These are phyloP conservation scores for Rosalia funebris DNA, from an alignment of 2,888 invertebrate species.

Conservation along the genomic window DNA sequence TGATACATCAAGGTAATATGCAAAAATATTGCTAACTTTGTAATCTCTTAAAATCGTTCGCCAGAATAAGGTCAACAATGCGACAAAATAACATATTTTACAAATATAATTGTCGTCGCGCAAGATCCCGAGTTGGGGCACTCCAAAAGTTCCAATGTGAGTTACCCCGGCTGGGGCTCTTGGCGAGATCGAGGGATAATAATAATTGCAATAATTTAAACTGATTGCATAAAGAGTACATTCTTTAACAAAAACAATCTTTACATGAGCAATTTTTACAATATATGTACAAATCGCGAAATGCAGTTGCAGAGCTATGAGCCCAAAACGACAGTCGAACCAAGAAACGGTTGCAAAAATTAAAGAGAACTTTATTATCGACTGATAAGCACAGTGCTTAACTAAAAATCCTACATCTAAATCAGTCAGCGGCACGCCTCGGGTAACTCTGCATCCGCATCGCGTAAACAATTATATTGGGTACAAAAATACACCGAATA, in stretches of 20 bases:
- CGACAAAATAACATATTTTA: slow-evolving; percentile 54
- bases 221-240: slow-evolving; percentile 57
- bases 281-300: slow-evolving; percentile 60
- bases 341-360: slow-evolving; percentile 51
- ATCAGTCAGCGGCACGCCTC: slow-evolving; percentile 60
- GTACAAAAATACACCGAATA: slow-evolving; percentile 66
- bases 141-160: slow-evolving; percentile 33
- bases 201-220: slow-evolving; percentile 53
- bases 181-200: slow-evolving; percentile 41
- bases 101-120: slow-evolving; percentile 31
- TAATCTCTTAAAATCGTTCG: slow-evolving; percentile 62
- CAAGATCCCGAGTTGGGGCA: slow-evolving; percentile 25
- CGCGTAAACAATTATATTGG: slow-evolving; percentile 62
- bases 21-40: slow-evolving; percentile 67
- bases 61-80: slow-evolving; percentile 61
- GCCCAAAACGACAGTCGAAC: slow-evolving; percentile 51
- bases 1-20: slow-evolving; percentile 64
- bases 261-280: slow-evolving; percentile 64
- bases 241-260: slow-evolving; percentile 63
- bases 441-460: slow-evolving; percentile 55
- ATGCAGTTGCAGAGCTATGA: slow-evolving; percentile 47
- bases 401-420: slow-evolving; percentile 59
- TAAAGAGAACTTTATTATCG: slow-evolving; percentile 50
- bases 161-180: slow-evolving; percentile 28
- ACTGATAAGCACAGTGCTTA: slow-evolving; percentile 52